These are phyloP conservation scores for Drosophila dunni DNA, from an alignment of 1,140 invertebrate species.

Conservation along the genomic window DNA sequence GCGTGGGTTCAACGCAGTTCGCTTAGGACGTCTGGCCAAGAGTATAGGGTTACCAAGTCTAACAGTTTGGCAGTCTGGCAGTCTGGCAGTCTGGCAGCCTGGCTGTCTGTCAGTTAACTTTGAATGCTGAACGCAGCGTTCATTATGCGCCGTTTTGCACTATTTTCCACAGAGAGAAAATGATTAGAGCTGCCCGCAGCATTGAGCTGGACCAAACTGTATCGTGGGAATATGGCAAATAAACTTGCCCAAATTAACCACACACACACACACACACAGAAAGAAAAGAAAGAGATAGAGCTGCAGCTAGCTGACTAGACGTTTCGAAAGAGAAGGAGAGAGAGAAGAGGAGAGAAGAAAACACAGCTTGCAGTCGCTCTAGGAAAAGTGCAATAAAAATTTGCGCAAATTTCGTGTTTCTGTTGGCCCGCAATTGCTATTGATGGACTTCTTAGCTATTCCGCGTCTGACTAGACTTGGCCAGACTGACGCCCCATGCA, in stretches of 20 bases:
- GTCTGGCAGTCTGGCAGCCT: slow-evolving; percentile 3
- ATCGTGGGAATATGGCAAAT: slow-evolving; percentile 83
- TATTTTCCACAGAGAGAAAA: slow-evolving; percentile 75
- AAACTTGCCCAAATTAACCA: slow-evolving; percentile 79
- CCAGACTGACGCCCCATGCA: slow-evolving; percentile 72
- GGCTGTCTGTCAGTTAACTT: slow-evolving; percentile 52
- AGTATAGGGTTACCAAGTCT: slow-evolving; percentile 61
- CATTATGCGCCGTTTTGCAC: slow-evolving; percentile 80
- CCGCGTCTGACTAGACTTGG: slow-evolving; percentile 12
- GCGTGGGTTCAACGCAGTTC: slow-evolving; percentile 66
- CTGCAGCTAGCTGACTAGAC: slow-evolving; percentile 42
- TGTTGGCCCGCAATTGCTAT: slow-evolving; percentile 81
- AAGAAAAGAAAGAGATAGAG: slow-evolving; percentile 27
- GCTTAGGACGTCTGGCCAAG: not conserved
- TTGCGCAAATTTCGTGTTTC: slow-evolving; percentile 82
- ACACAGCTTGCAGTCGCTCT: slow-evolving; percentile 58
- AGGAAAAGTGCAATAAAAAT: slow-evolving; percentile 82
- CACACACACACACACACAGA: slow-evolving; percentile 33
- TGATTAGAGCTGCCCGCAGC: slow-evolving; percentile 79
- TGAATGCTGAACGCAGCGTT: slow-evolving; percentile 64
- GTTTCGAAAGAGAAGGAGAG: slow-evolving; percentile 35
- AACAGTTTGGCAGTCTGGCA: slow-evolving; percentile 14
- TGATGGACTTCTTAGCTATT: slow-evolving; percentile 49
- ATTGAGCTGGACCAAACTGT: slow-evolving; percentile 69
- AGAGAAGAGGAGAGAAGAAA: too few relatives aligned